Conservation (phyloP, 2,888 invertebrate genomes). For the Ceramica pisi region DNA sequence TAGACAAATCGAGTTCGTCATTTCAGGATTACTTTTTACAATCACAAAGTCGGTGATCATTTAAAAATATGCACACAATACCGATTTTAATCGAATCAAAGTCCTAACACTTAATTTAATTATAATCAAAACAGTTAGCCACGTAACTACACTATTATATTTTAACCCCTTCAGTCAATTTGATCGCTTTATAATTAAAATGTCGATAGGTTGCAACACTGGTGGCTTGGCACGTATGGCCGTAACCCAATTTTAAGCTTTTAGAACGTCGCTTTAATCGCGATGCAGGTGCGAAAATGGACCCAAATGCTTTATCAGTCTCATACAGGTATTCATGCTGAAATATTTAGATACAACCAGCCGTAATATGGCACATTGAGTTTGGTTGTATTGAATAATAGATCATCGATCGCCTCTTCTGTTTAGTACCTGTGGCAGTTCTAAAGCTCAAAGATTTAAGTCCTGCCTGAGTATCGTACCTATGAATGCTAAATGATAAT, state of each 20-base stretch:
- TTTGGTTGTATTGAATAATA: neutral
- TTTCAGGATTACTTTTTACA: neutral
- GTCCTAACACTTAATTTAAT: neutral
- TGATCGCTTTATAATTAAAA: slow-evolving; percentile 43
- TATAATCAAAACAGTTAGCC: neutral
- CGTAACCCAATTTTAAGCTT: slow-evolving; percentile 60
- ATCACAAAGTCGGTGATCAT: neutral
- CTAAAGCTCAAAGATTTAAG: neutral
- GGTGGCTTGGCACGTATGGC: slow-evolving; percentile 6
- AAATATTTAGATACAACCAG: neutral
- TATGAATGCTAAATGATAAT: too few species aligned
- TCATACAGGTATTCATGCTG: slow-evolving; percentile 22
- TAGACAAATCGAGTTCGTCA: neutral
- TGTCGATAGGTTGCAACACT: slow-evolving; percentile 16
- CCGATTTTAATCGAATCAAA: neutral
- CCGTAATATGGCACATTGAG: neutral
- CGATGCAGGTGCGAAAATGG: slow-evolving; percentile 54
- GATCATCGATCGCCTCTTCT: neutral
- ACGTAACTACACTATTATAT: neutral
- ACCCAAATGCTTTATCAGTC: slow-evolving; percentile 27
- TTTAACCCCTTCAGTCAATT: slow-evolving; percentile 18
- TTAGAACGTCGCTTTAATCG: slow-evolving; percentile 34
- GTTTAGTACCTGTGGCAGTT: too few species aligned
- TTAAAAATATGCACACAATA: neutral
- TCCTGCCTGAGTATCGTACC: neutral